A percentile compares a stretch with the other conserved stretches of the same genome.
Conservation (phyloP, 2,113 vertebrate species). For the cattle (Bos taurus) region ARS-UCD2.0 NC_037347.1:27359501-27360000, state of each 20-base stretch:
- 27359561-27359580: background rate
- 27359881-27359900: background rate
- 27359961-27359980: background rate
- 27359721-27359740: background rate
- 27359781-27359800: background rate
- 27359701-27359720: background rate
- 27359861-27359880: background rate
- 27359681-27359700: background rate
- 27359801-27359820: background rate
- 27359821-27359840: background rate
- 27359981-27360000: background rate
- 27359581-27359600: background rate
- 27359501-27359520: background rate
- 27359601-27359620: background rate
- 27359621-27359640: background rate
- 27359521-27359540: background rate
- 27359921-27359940: constrained; percentile 45
- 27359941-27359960: background rate
- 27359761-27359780: background rate
- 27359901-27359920: constrained; percentile 60
- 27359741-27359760: background rate
- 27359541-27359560: background rate
- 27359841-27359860: background rate
- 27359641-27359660: background rate
- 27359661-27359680: background rate